Evolutionary conservation across 2,888 invertebrate genomes (phyloP).

Genomic region (Phaonia tiefii): DNA sequence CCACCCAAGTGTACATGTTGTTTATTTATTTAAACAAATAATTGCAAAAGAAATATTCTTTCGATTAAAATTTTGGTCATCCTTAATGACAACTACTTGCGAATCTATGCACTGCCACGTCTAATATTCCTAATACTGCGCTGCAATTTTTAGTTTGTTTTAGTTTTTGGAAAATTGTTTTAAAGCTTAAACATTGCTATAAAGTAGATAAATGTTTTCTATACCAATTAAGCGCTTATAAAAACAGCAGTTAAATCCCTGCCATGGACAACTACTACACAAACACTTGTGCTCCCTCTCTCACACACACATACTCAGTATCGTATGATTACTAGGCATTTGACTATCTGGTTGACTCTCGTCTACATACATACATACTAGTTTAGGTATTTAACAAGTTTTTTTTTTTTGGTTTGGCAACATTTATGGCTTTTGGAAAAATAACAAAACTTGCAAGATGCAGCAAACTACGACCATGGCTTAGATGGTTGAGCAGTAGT

Average conservation of each 20-base stretch:
- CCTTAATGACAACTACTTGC: too few relatives aligned
- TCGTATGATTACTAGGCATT: background rate
- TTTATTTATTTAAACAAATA: too few relatives aligned
- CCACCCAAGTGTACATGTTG: too few relatives aligned
- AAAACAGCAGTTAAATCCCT: constrained; percentile 39
- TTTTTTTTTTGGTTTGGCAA: constrained; percentile 26
- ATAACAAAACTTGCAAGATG: background rate
- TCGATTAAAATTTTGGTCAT: too few relatives aligned
- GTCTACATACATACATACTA: background rate
- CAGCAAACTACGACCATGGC: constrained; percentile 1
- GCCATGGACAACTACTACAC: background rate
- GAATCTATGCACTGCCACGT: too few relatives aligned
- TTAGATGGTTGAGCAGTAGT: background rate
- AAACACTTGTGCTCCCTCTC: background rate
- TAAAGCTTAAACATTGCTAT: constrained; percentile 49
- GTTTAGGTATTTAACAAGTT: constrained; percentile 44
- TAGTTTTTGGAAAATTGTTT: constrained; percentile 51
- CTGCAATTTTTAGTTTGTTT: background rate
- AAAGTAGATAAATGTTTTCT: constrained; percentile 47
- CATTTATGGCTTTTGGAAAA: constrained; percentile 33
- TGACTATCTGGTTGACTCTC: background rate
- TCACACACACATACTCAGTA: background rate
- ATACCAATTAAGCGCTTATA: constrained; percentile 53
- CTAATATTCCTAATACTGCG: too few relatives aligned
- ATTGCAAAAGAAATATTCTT: too few relatives aligned